Percentiles rank a stretch among this genome's conserved stretches.
phyloP scores from a whole-genome alignment of 2,113 vertebrate genomes.

The Hemicordylus capensis region DNA sequence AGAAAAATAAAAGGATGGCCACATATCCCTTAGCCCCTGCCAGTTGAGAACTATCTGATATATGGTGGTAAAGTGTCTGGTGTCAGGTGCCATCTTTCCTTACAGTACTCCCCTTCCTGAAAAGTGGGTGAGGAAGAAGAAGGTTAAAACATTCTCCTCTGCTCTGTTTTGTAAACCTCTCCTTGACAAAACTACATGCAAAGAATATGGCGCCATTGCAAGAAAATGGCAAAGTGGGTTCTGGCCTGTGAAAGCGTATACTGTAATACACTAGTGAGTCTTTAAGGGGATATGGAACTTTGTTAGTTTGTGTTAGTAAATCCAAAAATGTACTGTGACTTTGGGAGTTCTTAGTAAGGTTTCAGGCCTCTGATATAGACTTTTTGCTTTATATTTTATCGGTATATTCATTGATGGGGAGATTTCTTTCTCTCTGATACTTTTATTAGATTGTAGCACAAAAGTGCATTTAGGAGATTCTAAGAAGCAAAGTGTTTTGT shows the following conservation, averaged over 20 bases:
- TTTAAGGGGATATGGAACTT: not conserved
- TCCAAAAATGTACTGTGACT: not conserved
- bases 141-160: not conserved
- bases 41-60: not conserved
- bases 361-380: constrained; percentile 18
- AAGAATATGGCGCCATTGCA: not conserved
- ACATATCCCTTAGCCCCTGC: too few relatives aligned
- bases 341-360: not conserved
- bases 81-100: not conserved
- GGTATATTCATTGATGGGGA: rapidly evolving
- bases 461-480: not conserved
- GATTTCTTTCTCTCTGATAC: not conserved
- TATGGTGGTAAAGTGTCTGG: too few relatives aligned
- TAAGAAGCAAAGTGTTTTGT: not conserved
- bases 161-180: not conserved
- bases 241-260: not conserved
- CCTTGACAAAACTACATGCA: not conserved
- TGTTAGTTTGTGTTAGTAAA: not conserved
- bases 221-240: not conserved
- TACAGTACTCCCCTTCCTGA: not conserved
- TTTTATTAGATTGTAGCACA: not conserved
- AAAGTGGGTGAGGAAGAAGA: not conserved
- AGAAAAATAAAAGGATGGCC: too few relatives aligned
- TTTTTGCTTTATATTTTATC: not conserved
- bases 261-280: not conserved